Evolutionary conservation across 1,140 invertebrate species (phyloP), one percentile per base, ranked within the genome.

Genomic region (Apis laboriosa): DNA sequence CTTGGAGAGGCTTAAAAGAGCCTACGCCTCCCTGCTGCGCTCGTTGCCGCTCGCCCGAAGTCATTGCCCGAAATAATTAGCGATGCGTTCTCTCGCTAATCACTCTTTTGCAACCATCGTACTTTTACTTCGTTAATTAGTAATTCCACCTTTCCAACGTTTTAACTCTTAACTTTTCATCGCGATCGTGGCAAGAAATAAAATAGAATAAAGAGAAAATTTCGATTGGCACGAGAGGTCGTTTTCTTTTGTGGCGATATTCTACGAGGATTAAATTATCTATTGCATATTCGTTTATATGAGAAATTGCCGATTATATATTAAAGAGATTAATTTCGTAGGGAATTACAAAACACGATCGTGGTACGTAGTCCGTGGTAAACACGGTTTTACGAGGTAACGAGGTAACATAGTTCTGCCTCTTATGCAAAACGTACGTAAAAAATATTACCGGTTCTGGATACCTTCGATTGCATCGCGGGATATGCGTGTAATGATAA

Each of bases 61-160:
- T 74, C 58, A 24, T 24, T 74, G 53, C 55, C 70, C 51, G 55
- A 66, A 86, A 86, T 86, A 86, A 86, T 86, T 86, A 84, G 53
- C n/a, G 24, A 21, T 12, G 67, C 61, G 24, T 63, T 75, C 72
- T 24, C n/a, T 21, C 34, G 60, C 43, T n/a, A 75, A 61, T 63
- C 60, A 21, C 58, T 19, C 21, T 24, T 63, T 49, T 75, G 13
- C 56, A 24, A 75, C 4, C 2, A 12, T 4, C 9, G 34, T 49
- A 49, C 72, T 75, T 75, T 75, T 75, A 75, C 56, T 75, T 75
- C 34, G 56, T 17, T 24, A 49, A 75, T 75, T 63, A 58, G 34
- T 43, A 43, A 73, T 43, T 21, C 24, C 12, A 58, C 3, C 55
- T 43, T 21, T 34, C 34, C 11, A 13, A 21, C 13, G 49, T 61